A percentile compares a stretch with the other conserved stretches of the same genome.
phyloP scores from a whole-genome alignment of 2,797 vertebrate genomes.

The Poecilia wingei region DNA sequence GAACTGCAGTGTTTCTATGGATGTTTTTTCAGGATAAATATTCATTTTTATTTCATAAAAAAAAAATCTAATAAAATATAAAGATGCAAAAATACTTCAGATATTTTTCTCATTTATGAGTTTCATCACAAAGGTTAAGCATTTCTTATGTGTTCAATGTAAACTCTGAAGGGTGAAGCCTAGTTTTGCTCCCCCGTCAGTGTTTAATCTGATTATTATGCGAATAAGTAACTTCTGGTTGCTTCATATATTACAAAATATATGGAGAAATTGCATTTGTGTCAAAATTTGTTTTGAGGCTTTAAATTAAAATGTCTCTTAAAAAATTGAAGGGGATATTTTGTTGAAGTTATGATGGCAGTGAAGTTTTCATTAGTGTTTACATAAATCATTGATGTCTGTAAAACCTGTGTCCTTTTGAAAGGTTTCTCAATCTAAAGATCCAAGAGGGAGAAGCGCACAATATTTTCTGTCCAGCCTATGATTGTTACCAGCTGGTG shows the following conservation, averaged over 20 bases:
- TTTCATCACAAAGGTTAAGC: background rate
- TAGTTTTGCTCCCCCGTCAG: background rate
- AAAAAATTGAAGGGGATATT: background rate
- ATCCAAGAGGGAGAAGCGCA: conserved; percentile 99
- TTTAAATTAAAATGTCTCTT: background rate
- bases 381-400: background rate
- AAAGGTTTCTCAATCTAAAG: conserved; percentile 97
- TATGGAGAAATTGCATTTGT: too few species aligned
- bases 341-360: background rate
- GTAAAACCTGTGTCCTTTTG: conserved; percentile 8
- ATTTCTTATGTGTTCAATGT: background rate
- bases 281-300: background rate
- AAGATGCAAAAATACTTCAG: background rate
- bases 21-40: background rate
- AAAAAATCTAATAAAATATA: background rate
- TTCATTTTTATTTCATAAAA: background rate
- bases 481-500: conserved; percentile 97
- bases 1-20: background rate
- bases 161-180: background rate
- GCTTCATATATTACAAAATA: too few species aligned
- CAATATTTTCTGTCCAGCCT: conserved; percentile 98
- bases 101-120: background rate
- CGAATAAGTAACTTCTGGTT: background rate
- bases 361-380: background rate
- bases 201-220: background rate